Evolutionary conservation across 1,140 invertebrate genomes (phyloP).

Genomic region (Macrobrachium nipponense): DNA sequence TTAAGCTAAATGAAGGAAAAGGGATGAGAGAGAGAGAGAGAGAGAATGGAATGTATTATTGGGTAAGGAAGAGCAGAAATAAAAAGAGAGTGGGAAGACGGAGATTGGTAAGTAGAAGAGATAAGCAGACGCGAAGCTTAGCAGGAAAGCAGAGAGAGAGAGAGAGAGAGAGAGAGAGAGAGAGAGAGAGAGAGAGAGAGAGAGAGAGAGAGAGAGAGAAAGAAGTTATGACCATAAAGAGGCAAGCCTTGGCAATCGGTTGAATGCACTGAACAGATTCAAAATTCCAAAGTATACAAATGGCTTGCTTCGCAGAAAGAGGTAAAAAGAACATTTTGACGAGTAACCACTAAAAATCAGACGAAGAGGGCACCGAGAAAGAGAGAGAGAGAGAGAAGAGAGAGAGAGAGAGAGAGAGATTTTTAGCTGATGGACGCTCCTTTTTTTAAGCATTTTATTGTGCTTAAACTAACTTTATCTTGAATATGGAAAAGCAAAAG

Average conservation of each 20-base stretch:
- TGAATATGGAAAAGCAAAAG: no score
- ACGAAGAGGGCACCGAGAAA: background rate
- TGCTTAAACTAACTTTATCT: no score
- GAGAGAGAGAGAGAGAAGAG: background rate
- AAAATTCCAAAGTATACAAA: background rate
- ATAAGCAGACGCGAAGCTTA: conserved; percentile 1
- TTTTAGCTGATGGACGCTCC: no score
- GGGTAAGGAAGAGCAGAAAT: background rate
- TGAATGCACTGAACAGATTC: no score
- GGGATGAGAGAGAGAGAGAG: conserved; percentile 1
- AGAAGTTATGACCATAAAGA: background rate
- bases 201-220: conserved; percentile 8
- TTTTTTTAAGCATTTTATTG: no score
- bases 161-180: conserved; percentile 24
- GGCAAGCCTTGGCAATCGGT: background rate
- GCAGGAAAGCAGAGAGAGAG: conserved; percentile 11
- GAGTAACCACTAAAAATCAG: no score
- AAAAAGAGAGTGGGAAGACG: background rate
- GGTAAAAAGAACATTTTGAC: background rate
- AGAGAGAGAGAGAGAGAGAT: no score
- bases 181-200: conserved; percentile 18
- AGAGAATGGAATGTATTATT: conserved; percentile 4
- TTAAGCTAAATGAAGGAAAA: no score
- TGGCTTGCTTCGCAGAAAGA: background rate
- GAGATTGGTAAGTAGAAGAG: conserved; percentile 18